Conservation (phyloP, 2,888 invertebrate species). For the Sinotaia quadrata region DNA sequence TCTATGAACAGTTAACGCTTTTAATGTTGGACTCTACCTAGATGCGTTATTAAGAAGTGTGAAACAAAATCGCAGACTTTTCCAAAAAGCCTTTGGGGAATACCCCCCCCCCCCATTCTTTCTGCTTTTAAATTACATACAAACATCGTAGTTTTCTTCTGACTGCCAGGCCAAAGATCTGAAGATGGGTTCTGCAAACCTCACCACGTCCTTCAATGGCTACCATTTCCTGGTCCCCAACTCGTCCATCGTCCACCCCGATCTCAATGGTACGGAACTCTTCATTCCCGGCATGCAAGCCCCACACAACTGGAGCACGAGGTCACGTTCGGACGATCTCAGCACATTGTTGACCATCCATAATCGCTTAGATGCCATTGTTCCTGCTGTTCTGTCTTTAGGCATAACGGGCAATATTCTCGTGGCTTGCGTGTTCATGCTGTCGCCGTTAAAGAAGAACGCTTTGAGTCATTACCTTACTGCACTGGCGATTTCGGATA, state of each 20-base stretch:
- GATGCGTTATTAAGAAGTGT: no score
- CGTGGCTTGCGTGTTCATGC: conserved; percentile 31
- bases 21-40: no score
- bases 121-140: no score
- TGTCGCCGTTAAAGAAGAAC: conserved; percentile 28
- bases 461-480: conserved; percentile 40
- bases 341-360: not conserved
- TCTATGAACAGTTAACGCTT: no score
- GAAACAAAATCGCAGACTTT: no score
- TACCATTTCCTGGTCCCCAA: not conserved
- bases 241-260: not conserved
- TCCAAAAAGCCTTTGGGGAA: no score
- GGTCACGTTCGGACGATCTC: not conserved
- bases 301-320: not conserved
- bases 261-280: not conserved
- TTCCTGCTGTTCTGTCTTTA: conserved; percentile 33
- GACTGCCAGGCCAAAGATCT: not conserved
- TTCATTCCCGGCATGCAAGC: not conserved
- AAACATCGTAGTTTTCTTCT: no score
- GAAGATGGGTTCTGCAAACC: not conserved
- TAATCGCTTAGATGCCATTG: conserved; percentile 26
- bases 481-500: conserved; percentile 38
- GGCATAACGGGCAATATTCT: conserved; percentile 37
- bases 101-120: no score
- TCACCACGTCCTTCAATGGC: not conserved